Evolutionary conservation across 2,113 vertebrate genomes (phyloP).

Genomic region (Atractosteus spatula): DNA sequence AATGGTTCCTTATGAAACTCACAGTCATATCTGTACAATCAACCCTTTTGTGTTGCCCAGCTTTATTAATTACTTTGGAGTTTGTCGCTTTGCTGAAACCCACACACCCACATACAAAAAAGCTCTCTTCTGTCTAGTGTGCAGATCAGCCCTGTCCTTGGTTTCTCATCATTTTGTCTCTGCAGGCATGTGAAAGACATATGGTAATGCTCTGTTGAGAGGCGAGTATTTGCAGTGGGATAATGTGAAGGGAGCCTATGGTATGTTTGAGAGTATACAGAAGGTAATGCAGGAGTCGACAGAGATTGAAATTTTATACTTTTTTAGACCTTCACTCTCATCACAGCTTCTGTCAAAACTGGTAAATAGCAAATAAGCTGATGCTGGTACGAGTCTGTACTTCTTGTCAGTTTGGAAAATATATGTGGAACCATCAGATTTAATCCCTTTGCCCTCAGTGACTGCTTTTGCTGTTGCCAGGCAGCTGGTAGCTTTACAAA

Average conservation of each 20-base stretch:
- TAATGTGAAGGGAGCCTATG: slow-evolving; percentile 14
- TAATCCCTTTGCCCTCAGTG: not conserved
- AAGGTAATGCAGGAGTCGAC: not conserved
- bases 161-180: too few species aligned
- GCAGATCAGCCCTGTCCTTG: too few species aligned
- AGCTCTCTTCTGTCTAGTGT: too few species aligned
- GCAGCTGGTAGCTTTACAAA: not conserved
- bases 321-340: not conserved
- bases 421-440: not conserved
- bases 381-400: not conserved
- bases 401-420: not conserved
- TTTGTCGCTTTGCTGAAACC: too few species aligned
- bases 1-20: too few species aligned
- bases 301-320: not conserved
- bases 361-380: not conserved
- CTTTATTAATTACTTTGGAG: too few species aligned
- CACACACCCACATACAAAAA: too few species aligned
- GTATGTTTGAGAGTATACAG: not conserved
- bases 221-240: too few species aligned
- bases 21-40: too few species aligned
- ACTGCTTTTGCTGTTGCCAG: not conserved
- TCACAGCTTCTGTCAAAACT: not conserved
- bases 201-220: too few species aligned
- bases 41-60: too few species aligned
- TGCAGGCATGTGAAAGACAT: too few species aligned